Conservation (phyloP, 2,797 vertebrate genomes). For the Lindbergichthys nudifrons region DNA sequence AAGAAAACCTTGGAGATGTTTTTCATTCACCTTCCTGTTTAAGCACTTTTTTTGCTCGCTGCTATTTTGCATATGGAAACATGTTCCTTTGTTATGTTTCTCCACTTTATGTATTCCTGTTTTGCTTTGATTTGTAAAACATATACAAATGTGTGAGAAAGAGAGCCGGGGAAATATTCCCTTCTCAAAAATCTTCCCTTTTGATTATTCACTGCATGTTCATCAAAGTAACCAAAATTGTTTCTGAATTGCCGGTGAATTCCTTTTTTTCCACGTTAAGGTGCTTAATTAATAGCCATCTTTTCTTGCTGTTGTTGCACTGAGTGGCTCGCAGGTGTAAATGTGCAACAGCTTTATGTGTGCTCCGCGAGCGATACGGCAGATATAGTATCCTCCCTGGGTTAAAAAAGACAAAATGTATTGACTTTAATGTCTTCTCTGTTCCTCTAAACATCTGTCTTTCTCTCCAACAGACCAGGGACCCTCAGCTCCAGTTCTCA, state of each 20-base stretch:
- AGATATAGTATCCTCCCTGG: not conserved
- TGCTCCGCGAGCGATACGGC: not conserved
- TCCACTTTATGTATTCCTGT: not conserved
- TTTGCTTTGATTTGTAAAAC: not conserved
- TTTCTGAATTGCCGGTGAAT: not conserved
- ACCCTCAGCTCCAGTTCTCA: constrained; percentile 91
- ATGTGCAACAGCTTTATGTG: not conserved
- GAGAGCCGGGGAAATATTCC: not conserved
- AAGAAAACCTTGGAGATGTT: constrained; percentile 32
- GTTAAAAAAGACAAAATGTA: not conserved
- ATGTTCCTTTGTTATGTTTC: constrained; percentile 25
- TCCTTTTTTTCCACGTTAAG: not conserved
- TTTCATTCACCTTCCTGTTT: constrained; percentile 34
- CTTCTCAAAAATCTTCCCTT: not conserved
- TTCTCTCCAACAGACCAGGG: constrained; percentile 87
- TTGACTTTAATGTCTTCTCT: not conserved
- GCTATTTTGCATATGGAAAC: constrained; percentile 22
- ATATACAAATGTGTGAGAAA: not conserved
- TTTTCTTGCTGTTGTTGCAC: not conserved
- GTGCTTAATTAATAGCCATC: not conserved
- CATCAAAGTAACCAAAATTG: not conserved
- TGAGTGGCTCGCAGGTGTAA: not conserved
- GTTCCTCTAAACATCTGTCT: not conserved
- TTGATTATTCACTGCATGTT: not conserved
- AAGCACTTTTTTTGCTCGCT: constrained; percentile 15